Conservation (phyloP, 2,888 invertebrate genomes). For the Xylocampa areola region DNA sequence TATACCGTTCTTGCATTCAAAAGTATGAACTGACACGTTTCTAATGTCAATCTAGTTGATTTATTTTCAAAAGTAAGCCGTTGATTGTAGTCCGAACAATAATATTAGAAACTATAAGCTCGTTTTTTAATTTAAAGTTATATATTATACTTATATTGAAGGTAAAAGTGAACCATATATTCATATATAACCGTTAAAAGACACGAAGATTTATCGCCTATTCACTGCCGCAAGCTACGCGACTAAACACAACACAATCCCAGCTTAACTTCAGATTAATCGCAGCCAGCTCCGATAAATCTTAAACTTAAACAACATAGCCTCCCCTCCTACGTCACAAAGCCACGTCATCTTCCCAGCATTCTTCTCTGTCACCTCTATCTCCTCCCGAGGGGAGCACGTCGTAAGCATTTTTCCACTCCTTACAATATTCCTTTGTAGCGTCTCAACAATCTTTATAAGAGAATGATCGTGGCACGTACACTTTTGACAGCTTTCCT, state of each 20-base stretch:
- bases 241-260: constrained; percentile 39
- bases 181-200: constrained; percentile 1
- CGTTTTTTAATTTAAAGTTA: no score
- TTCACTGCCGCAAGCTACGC: constrained; percentile 27
- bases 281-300: constrained; percentile 36
- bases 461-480: constrained; percentile 48
- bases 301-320: constrained; percentile 38
- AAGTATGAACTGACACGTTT: no score
- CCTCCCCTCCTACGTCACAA: constrained; percentile 6
- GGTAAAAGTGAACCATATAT: neutral
- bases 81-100: no score
- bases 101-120: no score
- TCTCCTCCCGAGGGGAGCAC: constrained; percentile 26
- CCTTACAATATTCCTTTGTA: constrained; percentile 50
- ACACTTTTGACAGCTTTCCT: constrained; percentile 51
- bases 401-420: constrained; percentile 42
- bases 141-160: no score
- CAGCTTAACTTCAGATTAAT: constrained; percentile 32
- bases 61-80: no score
- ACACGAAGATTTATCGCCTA: constrained; percentile 19
- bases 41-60: no score
- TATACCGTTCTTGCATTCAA: no score
- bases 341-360: constrained; percentile 30
- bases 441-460: constrained; percentile 48
- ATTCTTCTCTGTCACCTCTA: constrained; percentile 40